Evolutionary conservation across 2,113 vertebrate species (phyloP).

Genomic region (Chlamydotis undulata): DNA sequence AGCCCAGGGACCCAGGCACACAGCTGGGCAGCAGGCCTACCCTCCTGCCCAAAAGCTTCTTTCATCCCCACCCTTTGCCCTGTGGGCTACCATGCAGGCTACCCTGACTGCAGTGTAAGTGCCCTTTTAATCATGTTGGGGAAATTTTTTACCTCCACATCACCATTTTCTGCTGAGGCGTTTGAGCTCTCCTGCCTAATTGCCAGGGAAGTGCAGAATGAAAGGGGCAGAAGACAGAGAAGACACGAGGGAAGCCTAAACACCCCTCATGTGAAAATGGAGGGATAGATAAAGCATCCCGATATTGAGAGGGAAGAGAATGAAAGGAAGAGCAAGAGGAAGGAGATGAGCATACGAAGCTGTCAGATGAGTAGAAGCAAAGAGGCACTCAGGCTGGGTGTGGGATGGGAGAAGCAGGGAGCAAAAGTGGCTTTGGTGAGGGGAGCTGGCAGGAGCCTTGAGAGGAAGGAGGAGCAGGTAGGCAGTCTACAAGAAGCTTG

Average conservation of each 20-base stretch:
- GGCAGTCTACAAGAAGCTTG: background rate
- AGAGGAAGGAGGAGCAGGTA: background rate
- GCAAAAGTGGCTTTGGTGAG: background rate
- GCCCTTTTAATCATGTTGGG: background rate
- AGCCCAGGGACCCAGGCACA: background rate
- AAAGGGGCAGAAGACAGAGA: background rate
- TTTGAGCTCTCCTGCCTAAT: background rate
- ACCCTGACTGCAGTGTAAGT: background rate
- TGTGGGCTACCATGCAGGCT: background rate
- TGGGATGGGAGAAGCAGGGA: background rate
- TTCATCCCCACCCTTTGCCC: background rate
- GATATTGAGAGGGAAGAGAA: background rate
- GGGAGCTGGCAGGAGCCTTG: background rate
- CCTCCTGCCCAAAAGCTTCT: background rate
- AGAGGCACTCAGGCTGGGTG: background rate
- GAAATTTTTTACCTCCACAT: background rate
- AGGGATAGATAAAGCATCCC: background rate
- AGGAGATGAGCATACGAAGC: background rate
- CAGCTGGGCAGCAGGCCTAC: background rate
- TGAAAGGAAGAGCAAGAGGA: background rate
- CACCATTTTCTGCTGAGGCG: background rate
- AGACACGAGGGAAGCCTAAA: background rate
- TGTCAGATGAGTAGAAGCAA: background rate
- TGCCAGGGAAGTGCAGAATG: background rate
- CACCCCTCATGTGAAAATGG: accelerated